A percentile compares a stretch with the other conserved stretches of the same genome.
These are phyloP conservation scores for Semibalanus balanoides DNA, from an alignment of 1,140 invertebrate genomes.

Conservation along the genomic window DNA sequence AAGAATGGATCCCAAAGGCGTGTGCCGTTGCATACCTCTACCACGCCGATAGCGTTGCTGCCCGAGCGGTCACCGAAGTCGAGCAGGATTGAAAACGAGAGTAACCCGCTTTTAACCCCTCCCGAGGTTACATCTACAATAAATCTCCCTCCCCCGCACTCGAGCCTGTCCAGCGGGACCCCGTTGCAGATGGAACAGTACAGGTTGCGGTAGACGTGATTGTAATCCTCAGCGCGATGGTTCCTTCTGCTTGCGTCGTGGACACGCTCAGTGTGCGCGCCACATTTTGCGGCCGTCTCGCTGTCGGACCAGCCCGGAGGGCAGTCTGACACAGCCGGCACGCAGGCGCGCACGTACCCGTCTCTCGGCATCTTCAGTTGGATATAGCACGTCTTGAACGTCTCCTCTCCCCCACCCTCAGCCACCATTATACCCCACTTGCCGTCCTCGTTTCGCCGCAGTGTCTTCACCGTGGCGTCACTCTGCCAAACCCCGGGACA, in stretches of 20 bases:
- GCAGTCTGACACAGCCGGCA: constrained; percentile 25
- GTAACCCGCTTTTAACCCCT: no score
- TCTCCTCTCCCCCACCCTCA: constrained; percentile 25
- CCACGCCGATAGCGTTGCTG: constrained; percentile 28
- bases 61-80: constrained; percentile 28
- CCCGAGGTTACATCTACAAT: no score
- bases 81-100: constrained; percentile 36
- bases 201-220: constrained; percentile 34
- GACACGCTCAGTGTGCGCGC: constrained; percentile 32
- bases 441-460: constrained; percentile 14
- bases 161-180: constrained; percentile 28
- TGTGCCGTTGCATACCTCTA: constrained; percentile 23
- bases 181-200: constrained; percentile 43
- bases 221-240: neutral
- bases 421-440: constrained; percentile 21
- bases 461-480: constrained; percentile 18
- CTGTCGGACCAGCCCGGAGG: constrained; percentile 26
- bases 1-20: constrained; percentile 40
- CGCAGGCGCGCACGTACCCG: constrained; percentile 25
- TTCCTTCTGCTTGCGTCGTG: constrained; percentile 17
- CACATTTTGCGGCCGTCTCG: constrained; percentile 24
- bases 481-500: constrained; percentile 25
- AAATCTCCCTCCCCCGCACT: constrained; percentile 27
- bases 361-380: constrained; percentile 25
- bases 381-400: constrained; percentile 10